Base-by-base conservation (phyloP, 2,888 invertebrate genomes). In the Coecobrya sp. region DNA sequence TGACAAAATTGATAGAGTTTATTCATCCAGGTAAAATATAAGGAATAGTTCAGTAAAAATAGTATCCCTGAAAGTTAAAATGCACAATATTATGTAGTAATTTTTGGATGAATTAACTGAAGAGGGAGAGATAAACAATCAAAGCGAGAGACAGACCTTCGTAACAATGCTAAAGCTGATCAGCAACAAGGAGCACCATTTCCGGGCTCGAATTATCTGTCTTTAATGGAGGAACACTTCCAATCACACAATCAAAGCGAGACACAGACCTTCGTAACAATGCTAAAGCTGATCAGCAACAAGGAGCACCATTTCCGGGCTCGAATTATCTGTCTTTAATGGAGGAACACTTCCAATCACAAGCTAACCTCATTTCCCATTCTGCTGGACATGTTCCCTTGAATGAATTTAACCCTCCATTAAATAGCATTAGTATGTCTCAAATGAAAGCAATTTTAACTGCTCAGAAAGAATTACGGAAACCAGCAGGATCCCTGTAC, bases 401-500 rank as follows among this genome's bases (percentile, higher is more conserved):
- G 7, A 13, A 4, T 25, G 79, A 79, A 49, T 52, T 52, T 52
- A 49, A 11, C 52, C 11, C 79, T 0, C 36, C 27, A 52, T 16
- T 79, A 13, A 52, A 25, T 11, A 79, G n/a, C 27, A 25, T 79
- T 22, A 84, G 49, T n/a, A 45, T 68, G 22, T 22, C 85, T n/a
- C 59, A 90, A 65, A 79, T 90, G 85, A 84, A 85, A 27, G 91
- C 89, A 76, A 68, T 93, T 36, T 59, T 93, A n/a, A 86, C 68
- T 36, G 93, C 93, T 0, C 92, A 92, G 25, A 76, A 84, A 3
- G 93, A 93, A 73, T 36, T 93, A 36, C 27, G 92, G 30, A 84
- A 87, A 13, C 89, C 93, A n/a, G 90, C 92, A 36, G 16, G 76
- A 8, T 79, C 93, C 42, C 27, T 93, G 25, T 93, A 93, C 25